A percentile compares a stretch with the other conserved stretches of the same genome.
These are phyloP conservation scores for Avahi laniger DNA, from an alignment of 2,797 vertebrate genomes.

Conservation along the genomic window DNA sequence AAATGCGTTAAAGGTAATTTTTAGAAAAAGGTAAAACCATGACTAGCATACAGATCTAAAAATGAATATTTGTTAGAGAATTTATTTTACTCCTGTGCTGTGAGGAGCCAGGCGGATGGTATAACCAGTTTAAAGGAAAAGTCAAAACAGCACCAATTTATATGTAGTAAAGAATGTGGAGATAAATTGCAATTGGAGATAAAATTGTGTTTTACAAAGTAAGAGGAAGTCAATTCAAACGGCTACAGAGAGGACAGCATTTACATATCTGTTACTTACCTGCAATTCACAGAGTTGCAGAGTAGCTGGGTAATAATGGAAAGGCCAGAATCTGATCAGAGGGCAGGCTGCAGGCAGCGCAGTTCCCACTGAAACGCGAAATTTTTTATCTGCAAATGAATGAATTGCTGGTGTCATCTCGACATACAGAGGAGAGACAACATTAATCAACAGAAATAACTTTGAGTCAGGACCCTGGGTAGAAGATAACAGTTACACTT, in stretches of 20 bases:
- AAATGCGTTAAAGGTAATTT: neutral
- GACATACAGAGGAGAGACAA: neutral
- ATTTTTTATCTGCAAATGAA: neutral
- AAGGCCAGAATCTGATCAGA: neutral
- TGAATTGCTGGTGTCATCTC: neutral
- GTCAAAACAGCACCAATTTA: neutral
- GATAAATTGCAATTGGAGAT: neutral
- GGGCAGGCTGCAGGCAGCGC: neutral
- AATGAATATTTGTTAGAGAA: neutral
- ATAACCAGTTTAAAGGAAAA: neutral
- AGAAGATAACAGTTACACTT: neutral
- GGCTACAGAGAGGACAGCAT: neutral
- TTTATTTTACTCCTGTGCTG: neutral
- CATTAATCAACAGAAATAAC: neutral
- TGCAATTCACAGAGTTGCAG: neutral
- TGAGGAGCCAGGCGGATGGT: neutral
- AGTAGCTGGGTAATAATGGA: neutral
- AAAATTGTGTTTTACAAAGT: neutral
- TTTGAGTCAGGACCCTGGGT: neutral
- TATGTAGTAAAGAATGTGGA: neutral
- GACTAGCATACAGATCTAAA: neutral
- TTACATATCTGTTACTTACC: neutral
- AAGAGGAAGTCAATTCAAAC: neutral
- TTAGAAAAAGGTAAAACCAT: neutral
- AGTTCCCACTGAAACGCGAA: neutral